phyloP scores from a whole-genome alignment of 2,797 vertebrate species.

The Parauchenoglanis ngamensis region DNA sequence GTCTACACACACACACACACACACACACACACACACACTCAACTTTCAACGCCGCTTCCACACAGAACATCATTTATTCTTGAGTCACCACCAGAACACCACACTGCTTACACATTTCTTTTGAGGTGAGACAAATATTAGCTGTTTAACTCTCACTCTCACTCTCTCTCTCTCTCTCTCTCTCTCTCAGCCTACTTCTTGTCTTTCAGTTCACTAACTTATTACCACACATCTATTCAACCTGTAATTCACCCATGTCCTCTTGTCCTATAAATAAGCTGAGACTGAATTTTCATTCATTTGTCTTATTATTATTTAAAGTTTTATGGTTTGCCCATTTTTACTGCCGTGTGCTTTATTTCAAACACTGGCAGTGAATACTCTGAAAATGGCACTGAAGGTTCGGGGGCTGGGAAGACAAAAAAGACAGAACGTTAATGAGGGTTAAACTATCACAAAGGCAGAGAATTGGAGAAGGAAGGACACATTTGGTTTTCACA shows the following conservation, averaged over 20 bases:
- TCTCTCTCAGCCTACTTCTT: not conserved
- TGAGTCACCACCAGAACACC: slow-evolving; percentile 15
- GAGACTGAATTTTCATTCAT: not conserved
- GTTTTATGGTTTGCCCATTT: slow-evolving; percentile 2
- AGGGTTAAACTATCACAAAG: not conserved
- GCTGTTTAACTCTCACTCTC: slow-evolving; percentile 13
- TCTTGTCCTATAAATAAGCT: not conserved
- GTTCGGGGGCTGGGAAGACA: not conserved
- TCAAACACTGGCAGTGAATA: not conserved
- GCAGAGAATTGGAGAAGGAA: not conserved
- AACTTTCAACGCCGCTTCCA: not conserved
- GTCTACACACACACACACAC: slow-evolving; percentile 3
- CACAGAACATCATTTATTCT: slow-evolving; percentile 29
- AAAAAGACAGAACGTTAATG: not conserved
- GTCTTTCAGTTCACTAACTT: not conserved
- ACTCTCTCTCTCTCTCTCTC: not conserved
- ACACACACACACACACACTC: not conserved
- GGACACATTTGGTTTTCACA: not conserved
- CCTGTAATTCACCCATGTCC: not conserved
- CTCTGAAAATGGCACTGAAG: not conserved
- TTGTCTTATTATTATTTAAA: not conserved
- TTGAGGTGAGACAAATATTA: slow-evolving; percentile 35
- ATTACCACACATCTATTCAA: not conserved
- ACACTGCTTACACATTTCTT: slow-evolving; percentile 38
- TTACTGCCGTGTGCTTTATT: not conserved